phyloP scores from a whole-genome alignment of 2,888 invertebrate genomes.

The Rhagonycha lutea region DNA sequence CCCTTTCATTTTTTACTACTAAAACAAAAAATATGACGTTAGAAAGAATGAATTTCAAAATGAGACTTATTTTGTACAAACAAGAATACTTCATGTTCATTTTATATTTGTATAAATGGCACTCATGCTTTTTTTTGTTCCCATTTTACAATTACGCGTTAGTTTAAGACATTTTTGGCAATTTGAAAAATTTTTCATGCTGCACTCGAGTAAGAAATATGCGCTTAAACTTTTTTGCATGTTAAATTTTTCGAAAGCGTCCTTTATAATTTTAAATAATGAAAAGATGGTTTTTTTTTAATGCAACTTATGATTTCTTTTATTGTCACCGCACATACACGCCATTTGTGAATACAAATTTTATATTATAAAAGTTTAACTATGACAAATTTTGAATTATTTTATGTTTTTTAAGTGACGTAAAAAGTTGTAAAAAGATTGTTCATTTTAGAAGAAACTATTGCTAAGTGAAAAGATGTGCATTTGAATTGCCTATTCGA shows the following conservation, averaged over 20 bases:
- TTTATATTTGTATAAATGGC: constrained; percentile 35
- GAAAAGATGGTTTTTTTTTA: constrained; percentile 34
- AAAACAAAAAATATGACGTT: not conserved
- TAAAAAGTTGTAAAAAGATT: constrained; percentile 29
- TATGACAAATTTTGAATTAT: constrained; percentile 1
- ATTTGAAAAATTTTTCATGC: constrained; percentile 23
- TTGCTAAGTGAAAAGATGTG: constrained; percentile 37
- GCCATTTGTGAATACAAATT: constrained; percentile 35
- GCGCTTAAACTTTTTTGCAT: constrained; percentile 27
- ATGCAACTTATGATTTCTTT: constrained; percentile 40
- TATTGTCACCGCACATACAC: constrained; percentile 38
- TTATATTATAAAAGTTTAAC: constrained; percentile 8
- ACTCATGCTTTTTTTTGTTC: constrained; percentile 19
- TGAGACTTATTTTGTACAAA: constrained; percentile 40
- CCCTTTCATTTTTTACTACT: not conserved
- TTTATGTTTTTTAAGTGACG: not conserved
- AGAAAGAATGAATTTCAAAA: constrained; percentile 33
- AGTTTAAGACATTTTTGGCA: constrained; percentile 17
- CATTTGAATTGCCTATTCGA: constrained; percentile 42
- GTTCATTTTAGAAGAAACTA: constrained; percentile 47
- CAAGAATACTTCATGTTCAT: constrained; percentile 32
- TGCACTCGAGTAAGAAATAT: not conserved
- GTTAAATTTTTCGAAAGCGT: constrained; percentile 42
- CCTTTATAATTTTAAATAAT: constrained; percentile 47
- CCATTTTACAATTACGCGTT: constrained; percentile 1